Conservation (phyloP, 64 coral and sea anemone species). For the Orbicella faveolata region DNA sequence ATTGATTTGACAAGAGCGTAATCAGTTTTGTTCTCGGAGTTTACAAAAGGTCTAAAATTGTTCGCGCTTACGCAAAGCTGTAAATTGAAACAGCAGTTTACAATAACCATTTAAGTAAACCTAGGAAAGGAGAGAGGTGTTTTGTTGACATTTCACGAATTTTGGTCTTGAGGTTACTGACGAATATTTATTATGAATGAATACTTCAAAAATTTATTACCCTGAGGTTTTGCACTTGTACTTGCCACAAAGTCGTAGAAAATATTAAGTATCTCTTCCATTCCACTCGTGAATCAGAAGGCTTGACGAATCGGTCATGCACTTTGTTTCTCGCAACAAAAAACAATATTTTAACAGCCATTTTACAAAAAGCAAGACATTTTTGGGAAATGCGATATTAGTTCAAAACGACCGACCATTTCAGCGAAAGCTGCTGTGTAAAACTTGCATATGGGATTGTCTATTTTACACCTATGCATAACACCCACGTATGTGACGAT, state of each 20-base stretch:
- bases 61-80: not conserved
- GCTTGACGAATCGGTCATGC: too few species aligned
- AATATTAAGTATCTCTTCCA: not conserved
- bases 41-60: not conserved
- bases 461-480: too few species aligned
- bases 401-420: too few species aligned
- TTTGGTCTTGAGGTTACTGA: not conserved
- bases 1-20: not conserved
- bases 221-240: not conserved
- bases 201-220: not conserved
- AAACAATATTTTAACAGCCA: too few species aligned
- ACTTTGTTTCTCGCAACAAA: too few species aligned
- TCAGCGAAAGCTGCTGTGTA: too few species aligned
- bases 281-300: too few species aligned
- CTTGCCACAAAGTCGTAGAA: not conserved
- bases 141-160: slow-evolving; percentile 4
- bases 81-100: not conserved
- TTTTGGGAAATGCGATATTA: too few species aligned
- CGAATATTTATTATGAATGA: not conserved
- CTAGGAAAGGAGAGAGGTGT: not conserved
- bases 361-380: too few species aligned
- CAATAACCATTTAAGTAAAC: not conserved
- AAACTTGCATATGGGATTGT: too few species aligned
- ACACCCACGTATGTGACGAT: too few species aligned
- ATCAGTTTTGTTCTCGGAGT: not conserved